phyloP scores from a whole-genome alignment of 2,797 vertebrate species.

The Eurystomus glaucurus region DNA sequence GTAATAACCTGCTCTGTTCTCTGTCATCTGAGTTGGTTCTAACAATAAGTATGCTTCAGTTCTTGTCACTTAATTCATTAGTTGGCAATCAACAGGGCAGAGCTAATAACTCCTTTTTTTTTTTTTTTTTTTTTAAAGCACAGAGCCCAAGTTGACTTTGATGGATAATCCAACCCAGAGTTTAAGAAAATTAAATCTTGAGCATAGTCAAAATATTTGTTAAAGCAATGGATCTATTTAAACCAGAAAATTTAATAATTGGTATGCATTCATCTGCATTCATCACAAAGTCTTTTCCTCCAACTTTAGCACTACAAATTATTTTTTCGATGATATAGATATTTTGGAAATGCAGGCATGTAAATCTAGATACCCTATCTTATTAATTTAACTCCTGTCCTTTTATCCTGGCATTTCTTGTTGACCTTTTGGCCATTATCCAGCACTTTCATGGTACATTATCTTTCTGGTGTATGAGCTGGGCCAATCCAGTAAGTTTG shows the following conservation, averaged over 20 bases:
- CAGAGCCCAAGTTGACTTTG: background rate
- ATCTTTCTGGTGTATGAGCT: background rate
- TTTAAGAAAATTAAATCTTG: slow-evolving; percentile 32
- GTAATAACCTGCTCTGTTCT: background rate
- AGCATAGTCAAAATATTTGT: slow-evolving; percentile 33
- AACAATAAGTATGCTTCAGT: background rate
- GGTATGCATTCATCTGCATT: slow-evolving; percentile 30
- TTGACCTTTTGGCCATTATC: background rate
- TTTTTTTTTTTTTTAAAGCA: background rate
- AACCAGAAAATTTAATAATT: background rate
- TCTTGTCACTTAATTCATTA: background rate
- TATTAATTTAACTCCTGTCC: background rate
- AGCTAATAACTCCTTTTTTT: background rate
- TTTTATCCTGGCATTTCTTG: background rate
- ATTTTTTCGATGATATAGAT: background rate
- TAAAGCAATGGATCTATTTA: slow-evolving; percentile 16
- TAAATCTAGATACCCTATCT: background rate
- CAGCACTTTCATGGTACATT: background rate
- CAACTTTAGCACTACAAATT: background rate
- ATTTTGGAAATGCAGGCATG: background rate
- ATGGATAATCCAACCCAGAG: background rate
- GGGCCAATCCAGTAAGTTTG: background rate
- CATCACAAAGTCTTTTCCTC: background rate
- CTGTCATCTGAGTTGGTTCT: background rate
- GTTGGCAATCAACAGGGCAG: background rate